Conservation (phyloP, 2,888 invertebrate species). For the Stenolophus ochropezus region DNA sequence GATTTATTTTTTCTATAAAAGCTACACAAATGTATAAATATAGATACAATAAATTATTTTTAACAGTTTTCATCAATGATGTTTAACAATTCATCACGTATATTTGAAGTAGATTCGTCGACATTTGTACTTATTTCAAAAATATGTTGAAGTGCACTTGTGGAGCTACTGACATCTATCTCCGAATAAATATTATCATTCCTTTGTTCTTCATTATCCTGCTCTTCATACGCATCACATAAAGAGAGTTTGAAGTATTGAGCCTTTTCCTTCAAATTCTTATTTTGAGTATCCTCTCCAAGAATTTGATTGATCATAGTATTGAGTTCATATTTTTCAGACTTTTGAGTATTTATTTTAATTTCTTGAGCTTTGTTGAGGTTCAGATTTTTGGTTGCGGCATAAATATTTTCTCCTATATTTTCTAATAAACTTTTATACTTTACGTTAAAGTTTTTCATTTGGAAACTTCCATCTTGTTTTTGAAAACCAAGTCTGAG, state of each 20-base stretch:
- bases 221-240: conserved; percentile 62
- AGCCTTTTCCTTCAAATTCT: conserved; percentile 61
- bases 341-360: conserved; percentile 59
- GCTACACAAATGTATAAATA: conserved; percentile 20
- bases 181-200: conserved; percentile 67
- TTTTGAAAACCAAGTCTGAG: conserved; percentile 88
- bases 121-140: conserved; percentile 68
- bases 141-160: conserved; percentile 65
- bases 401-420: conserved; percentile 76
- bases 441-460: conserved; percentile 71
- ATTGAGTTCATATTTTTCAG: conserved; percentile 69
- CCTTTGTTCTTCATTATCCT: conserved; percentile 53
- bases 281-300: conserved; percentile 64
- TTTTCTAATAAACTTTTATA: conserved; percentile 73
- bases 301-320: conserved; percentile 70
- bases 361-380: conserved; percentile 47
- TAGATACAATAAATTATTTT: background rate
- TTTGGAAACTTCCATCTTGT: conserved; percentile 84
- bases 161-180: conserved; percentile 65
- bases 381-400: conserved; percentile 68
- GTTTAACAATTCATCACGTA: conserved; percentile 69
- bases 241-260: conserved; percentile 65
- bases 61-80: conserved; percentile 66
- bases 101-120: conserved; percentile 64
- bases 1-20: conserved; percentile 2